Conservation (phyloP, 2,113 vertebrate species). For the Antennarius striatus region DNA sequence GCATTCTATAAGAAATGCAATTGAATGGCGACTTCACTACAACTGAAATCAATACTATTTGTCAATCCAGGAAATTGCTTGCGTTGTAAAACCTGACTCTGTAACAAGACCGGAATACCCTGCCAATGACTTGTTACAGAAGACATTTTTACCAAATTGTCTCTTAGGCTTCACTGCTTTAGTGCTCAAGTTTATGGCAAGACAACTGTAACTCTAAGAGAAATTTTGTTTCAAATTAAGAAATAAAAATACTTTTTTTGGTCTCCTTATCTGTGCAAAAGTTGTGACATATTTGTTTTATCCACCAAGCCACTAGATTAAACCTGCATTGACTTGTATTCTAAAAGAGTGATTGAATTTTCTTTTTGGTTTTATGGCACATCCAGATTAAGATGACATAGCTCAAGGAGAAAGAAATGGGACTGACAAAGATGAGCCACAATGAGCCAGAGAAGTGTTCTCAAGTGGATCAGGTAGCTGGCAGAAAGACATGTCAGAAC, state of each 20-base stretch:
- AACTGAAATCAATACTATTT: constrained; percentile 76
- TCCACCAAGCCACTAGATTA: constrained; percentile 32
- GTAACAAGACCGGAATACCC: constrained; percentile 69
- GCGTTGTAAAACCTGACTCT: constrained; percentile 69
- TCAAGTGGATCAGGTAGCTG: constrained; percentile 72
- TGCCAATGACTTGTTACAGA: constrained; percentile 62
- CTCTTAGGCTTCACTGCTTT: constrained; percentile 7
- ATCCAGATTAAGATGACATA: constrained; percentile 64
- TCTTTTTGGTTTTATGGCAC: constrained; percentile 61
- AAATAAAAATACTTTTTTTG: constrained; percentile 25
- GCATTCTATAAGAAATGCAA: constrained; percentile 72
- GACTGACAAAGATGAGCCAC: constrained; percentile 61
- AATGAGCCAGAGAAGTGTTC: constrained; percentile 63
- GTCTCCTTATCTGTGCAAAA: neutral
- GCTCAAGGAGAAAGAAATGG: constrained; percentile 68
- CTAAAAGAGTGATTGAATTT: constrained; percentile 43
- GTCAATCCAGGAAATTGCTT: constrained; percentile 80
- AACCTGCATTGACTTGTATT: constrained; percentile 39
- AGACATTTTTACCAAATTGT: constrained; percentile 49
- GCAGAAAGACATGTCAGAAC: constrained; percentile 59
- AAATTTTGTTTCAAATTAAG: constrained; percentile 4
- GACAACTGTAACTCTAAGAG: constrained; percentile 1
- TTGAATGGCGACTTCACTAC: constrained; percentile 77
- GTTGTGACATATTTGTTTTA: constrained; percentile 6
- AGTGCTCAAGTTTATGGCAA: constrained; percentile 15